Conservation (phyloP, 2,888 invertebrate species). For the Drosophila rellima region DNA sequence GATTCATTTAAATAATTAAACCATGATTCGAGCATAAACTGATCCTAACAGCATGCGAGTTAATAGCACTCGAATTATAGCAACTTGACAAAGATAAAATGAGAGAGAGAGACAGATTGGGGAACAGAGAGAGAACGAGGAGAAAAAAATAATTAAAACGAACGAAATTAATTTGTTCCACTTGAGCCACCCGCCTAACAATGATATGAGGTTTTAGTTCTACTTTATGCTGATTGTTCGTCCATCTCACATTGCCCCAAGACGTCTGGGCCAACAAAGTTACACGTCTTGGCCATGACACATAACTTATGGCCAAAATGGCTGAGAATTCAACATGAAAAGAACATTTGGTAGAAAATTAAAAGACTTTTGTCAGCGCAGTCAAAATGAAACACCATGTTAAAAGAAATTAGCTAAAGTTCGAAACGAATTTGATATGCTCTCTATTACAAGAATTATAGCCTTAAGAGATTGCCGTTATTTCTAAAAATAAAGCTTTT, state of each 20-base stretch:
- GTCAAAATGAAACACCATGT: slow-evolving; percentile 13
- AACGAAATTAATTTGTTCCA: slow-evolving; percentile 81
- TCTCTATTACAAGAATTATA: slow-evolving; percentile 2
- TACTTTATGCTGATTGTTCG: slow-evolving; percentile 46
- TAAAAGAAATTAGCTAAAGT: neutral
- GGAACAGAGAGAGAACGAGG: slow-evolving; percentile 1
- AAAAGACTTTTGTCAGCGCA: slow-evolving; percentile 48
- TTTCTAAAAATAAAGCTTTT: too few species aligned
- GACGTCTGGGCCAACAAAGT: slow-evolving; percentile 15
- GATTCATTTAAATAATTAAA: slow-evolving; percentile 79
- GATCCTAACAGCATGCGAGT: slow-evolving; percentile 64
- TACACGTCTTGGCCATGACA: slow-evolving; percentile 69
- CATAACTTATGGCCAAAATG: slow-evolving; percentile 60
- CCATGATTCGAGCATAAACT: slow-evolving; percentile 63
- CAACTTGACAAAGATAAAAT: slow-evolving; percentile 60
- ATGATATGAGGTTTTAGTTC: slow-evolving; percentile 73
- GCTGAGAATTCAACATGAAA: slow-evolving; percentile 53
- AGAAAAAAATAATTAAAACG: slow-evolving; percentile 66
- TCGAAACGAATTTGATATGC: slow-evolving; percentile 11
- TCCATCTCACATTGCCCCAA: slow-evolving; percentile 16
- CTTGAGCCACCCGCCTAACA: slow-evolving; percentile 81
- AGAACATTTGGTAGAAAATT: slow-evolving; percentile 58
- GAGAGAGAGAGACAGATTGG: slow-evolving; percentile 14
- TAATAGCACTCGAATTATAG: slow-evolving; percentile 74
- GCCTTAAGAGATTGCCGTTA: too few species aligned